phyloP scores from a whole-genome alignment of 2,888 invertebrate genomes.

The Neoscelio sp. region DNA sequence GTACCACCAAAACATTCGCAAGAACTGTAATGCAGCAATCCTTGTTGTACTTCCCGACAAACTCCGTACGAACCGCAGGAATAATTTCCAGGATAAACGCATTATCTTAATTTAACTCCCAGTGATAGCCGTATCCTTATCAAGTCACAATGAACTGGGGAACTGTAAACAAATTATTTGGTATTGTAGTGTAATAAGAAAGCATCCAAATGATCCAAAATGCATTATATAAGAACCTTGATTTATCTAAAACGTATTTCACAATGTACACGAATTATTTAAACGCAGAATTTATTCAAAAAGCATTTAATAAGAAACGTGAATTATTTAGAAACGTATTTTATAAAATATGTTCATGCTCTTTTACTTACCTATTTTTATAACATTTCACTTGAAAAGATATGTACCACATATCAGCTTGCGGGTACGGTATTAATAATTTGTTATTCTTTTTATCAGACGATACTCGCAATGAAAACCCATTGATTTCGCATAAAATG shows the following conservation, averaged over 20 bases:
- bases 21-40: constrained; percentile 83
- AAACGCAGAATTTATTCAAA: too few relatives aligned
- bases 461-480: constrained; percentile 75
- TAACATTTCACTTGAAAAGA: constrained; percentile 81
- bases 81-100: constrained; percentile 81
- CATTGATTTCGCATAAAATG: constrained; percentile 75
- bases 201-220: too few relatives aligned
- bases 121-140: constrained; percentile 82
- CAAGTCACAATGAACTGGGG: constrained; percentile 79
- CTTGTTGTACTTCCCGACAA: constrained; percentile 83
- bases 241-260: too few relatives aligned
- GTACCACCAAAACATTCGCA: constrained; percentile 83
- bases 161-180: too few relatives aligned
- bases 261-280: too few relatives aligned
- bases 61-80: constrained; percentile 83
- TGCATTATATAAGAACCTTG: too few relatives aligned
- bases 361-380: constrained; percentile 77
- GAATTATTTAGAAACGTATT: too few relatives aligned
- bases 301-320: too few relatives aligned
- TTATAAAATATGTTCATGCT: too few relatives aligned
- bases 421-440: constrained; percentile 83
- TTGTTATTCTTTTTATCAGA: constrained; percentile 72
- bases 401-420: constrained; percentile 83
- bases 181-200: too few relatives aligned
- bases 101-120: constrained; percentile 82